Conservation (phyloP, 2,113 vertebrate species). For the Polypterus bichir region DNA sequence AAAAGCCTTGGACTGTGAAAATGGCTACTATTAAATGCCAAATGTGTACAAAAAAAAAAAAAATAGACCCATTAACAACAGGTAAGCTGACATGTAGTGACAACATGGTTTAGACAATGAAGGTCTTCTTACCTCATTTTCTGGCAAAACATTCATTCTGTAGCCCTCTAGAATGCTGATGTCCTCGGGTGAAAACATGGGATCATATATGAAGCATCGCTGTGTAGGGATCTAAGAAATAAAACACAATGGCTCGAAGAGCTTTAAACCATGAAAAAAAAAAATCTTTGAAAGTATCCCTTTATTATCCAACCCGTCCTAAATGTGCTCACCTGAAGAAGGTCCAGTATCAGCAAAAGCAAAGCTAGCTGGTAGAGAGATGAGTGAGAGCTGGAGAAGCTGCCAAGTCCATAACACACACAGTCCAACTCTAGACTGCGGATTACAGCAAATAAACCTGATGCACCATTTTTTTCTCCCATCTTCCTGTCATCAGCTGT, state of each 20-base stretch:
- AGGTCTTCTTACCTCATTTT: conserved; percentile 66
- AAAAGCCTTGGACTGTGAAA: too few relatives aligned
- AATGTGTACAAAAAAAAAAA: not conserved
- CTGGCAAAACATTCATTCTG: conserved; percentile 55
- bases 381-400: conserved; percentile 56
- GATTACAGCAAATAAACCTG: too few relatives aligned
- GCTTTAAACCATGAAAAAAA: fast-evolving
- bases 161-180: conserved; percentile 43
- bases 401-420: conserved; percentile 78
- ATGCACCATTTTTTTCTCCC: too few relatives aligned
- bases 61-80: not conserved
- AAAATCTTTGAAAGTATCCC: too few relatives aligned
- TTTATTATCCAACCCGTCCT: not conserved
- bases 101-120: too few relatives aligned
- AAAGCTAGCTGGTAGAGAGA: conserved; percentile 72
- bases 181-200: conserved; percentile 60
- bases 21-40: not conserved
- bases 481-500: too few relatives aligned
- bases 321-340: conserved; percentile 46
- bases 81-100: too few relatives aligned
- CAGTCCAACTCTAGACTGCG: conserved; percentile 28
- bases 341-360: conserved; percentile 69
- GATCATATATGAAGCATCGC: conserved; percentile 63
- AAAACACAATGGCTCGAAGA: fast-evolving
- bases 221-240: conserved; percentile 35